Percentiles rank a stretch among this genome's conserved stretches.
phyloP scores from a whole-genome alignment of 2,113 vertebrate genomes.

The Platichthys flesus region DNA sequence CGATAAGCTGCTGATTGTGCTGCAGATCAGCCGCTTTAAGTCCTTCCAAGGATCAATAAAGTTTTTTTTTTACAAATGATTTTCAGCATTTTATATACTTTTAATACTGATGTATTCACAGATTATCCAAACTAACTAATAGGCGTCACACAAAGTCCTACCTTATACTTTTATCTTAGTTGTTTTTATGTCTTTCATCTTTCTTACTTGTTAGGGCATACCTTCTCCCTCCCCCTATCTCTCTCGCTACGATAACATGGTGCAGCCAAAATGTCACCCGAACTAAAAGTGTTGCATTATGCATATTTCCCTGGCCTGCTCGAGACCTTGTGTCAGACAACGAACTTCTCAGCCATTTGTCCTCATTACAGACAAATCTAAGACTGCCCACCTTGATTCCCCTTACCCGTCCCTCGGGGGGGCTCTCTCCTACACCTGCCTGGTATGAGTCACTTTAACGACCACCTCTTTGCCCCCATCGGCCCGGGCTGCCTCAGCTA shows the following conservation, averaged over 20 bases:
- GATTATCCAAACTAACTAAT: background rate
- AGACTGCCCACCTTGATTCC: conserved; percentile 64
- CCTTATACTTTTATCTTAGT: conserved; percentile 3
- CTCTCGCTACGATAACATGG: conserved; percentile 10
- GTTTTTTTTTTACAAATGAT: background rate
- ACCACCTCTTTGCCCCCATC: conserved; percentile 54
- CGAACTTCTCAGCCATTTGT: conserved; percentile 71
- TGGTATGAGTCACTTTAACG: conserved; percentile 80
- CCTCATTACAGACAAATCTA: conserved; percentile 75
- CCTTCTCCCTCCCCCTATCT: background rate
- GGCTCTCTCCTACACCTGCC: conserved; percentile 61
- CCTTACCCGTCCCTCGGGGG: conserved; percentile 52
- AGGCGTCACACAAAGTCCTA: background rate
- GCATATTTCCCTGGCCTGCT: conserved; percentile 55
- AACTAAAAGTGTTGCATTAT: conserved; percentile 43
- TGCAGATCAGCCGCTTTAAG: conserved; percentile 1
- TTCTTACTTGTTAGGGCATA: background rate
- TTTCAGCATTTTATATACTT: background rate
- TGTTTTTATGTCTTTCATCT: conserved; percentile 3
- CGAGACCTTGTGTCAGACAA: conserved; percentile 50
- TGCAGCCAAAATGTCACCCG: conserved; percentile 48
- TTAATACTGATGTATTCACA: background rate
- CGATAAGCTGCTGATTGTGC: conserved; percentile 4
- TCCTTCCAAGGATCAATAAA: background rate
- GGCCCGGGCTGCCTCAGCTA: conserved; percentile 52